phyloP scores from a whole-genome alignment of 2,113 vertebrate genomes.

The Proteles cristata region DNA sequence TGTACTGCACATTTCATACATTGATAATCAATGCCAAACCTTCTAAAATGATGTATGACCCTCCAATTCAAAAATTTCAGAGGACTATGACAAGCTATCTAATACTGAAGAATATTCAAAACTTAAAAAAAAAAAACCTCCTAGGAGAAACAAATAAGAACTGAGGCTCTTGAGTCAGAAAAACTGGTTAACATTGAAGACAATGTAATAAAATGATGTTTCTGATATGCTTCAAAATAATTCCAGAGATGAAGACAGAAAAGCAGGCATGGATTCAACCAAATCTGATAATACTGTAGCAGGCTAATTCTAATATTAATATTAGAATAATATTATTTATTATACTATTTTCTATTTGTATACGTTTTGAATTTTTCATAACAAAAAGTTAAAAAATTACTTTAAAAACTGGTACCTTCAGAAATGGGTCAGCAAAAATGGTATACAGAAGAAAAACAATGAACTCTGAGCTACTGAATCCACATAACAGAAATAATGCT shows the following conservation, averaged over 20 bases:
- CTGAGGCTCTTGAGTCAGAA: background rate
- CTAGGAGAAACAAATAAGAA: background rate
- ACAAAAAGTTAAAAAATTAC: background rate
- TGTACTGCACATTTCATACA: background rate
- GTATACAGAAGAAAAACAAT: background rate
- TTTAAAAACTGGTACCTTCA: background rate
- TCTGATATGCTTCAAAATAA: background rate
- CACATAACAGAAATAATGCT: background rate
- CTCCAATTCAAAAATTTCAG: background rate
- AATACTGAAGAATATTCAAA: slow-evolving; percentile 37
- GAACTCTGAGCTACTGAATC: background rate
- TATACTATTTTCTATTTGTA: background rate
- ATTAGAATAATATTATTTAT: background rate
- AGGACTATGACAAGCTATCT: background rate
- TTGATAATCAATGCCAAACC: background rate
- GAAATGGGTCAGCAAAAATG: background rate
- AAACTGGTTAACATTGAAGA: background rate
- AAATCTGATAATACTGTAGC: background rate
- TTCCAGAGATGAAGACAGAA: background rate
- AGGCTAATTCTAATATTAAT: background rate
- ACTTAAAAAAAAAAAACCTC: background rate
- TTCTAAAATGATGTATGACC: background rate
- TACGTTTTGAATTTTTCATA: background rate
- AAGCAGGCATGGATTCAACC: background rate
- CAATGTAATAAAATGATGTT: background rate